Base-by-base conservation (phyloP, 2,888 invertebrate species). In the Amblyjoppa proteus region DNA sequence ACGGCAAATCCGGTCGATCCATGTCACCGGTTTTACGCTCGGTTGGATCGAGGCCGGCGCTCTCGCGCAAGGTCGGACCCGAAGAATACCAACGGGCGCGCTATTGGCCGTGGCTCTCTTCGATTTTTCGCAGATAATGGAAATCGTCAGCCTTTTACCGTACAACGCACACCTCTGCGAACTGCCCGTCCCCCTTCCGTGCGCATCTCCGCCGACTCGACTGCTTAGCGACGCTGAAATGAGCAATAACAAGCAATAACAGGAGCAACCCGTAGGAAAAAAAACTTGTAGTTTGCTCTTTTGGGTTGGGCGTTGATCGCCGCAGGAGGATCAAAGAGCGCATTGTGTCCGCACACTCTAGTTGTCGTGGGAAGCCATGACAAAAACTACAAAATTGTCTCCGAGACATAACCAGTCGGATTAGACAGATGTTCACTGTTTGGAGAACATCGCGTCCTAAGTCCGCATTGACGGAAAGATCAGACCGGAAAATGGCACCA, bases 11-110 rank as follows among this genome's bases (percentile, higher is more conserved):
- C 89, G 89, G 90, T 92, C 89, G 89, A 91, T 90, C 88, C 91
- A 88, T 92, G 92, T 91, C 91, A 92, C 91, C 89, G 90, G 87
- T 88, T 91, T 92, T 87, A 90, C 90, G 89, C 88, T 88, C 84
- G 88, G 88, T 76, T 87, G 89, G 86, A 82, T 89, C 89, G 88
- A 87, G 87, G 87, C 83, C 88, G 87, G 85, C 86, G 84, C 87
- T 89, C 85, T 91, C 90, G 91, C 90, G 87, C 88, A 88, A 88
- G 88, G 69, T 86, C 91, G 89, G 88, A 84, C 87, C 89, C 87
- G 88, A 90, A 92, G 91, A 91, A 92, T 91, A 88, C 82, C 71
- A 81, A 61, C 83, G 66, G 68, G 56, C 78, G 64, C 75, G 74
- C 83, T 89, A 90, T 91, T 90, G 92, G 88, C 81, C 84, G 81